Conservation (phyloP, 1,140 invertebrate genomes). For the Triops cancriformis region DNA sequence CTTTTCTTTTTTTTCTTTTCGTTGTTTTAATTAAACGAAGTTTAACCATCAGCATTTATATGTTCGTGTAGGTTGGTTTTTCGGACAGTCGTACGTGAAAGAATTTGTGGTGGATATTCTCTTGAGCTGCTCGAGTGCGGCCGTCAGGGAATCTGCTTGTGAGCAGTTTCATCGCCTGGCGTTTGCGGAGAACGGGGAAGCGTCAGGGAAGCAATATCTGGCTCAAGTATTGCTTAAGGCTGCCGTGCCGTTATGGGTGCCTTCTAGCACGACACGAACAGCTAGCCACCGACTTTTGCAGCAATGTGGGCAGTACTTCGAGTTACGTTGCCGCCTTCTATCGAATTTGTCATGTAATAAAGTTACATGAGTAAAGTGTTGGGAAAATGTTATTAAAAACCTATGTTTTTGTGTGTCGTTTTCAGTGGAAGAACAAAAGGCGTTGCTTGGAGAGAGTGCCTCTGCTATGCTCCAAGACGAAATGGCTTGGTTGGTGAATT, state of each 20-base stretch:
- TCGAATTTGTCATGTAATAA: slow-evolving; percentile 39
- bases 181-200: slow-evolving; percentile 20
- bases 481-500: slow-evolving; percentile 45
- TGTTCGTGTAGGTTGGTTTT: slow-evolving; percentile 36
- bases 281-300: slow-evolving; percentile 42
- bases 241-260: slow-evolving; percentile 49
- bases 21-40: too few relatives aligned
- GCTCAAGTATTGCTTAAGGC: slow-evolving; percentile 44
- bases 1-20: slow-evolving; percentile 19
- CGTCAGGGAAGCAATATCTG: background rate
- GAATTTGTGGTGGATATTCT: slow-evolving; percentile 48
- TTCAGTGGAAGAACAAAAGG: slow-evolving; percentile 38
- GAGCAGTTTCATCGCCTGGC: slow-evolving; percentile 43
- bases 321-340: slow-evolving; percentile 43
- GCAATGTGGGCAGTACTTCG: slow-evolving; percentile 49
- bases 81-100: slow-evolving; percentile 41
- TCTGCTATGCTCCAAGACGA: slow-evolving; percentile 46
- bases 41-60: too few relatives aligned
- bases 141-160: slow-evolving; percentile 41
- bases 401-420: slow-evolving; percentile 26
- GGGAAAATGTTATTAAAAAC: background rate
- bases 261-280: slow-evolving; percentile 42
- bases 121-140: slow-evolving; percentile 42
- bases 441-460: slow-evolving; percentile 37
- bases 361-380: background rate